Evolutionary conservation across 2,888 invertebrate species (phyloP).

Genomic region (Plagiodera versicolora): DNA sequence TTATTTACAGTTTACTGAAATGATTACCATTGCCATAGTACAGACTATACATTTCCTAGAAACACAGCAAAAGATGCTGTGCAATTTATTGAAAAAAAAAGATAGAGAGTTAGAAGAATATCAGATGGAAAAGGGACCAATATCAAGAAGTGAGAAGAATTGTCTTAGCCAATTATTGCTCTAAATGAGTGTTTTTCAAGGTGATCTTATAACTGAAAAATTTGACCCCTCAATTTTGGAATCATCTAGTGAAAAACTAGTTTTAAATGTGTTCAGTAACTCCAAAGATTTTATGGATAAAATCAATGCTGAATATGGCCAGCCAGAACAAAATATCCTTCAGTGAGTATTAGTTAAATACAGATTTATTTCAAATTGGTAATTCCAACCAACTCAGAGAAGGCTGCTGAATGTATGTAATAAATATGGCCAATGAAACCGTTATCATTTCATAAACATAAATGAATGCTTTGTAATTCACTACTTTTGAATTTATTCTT

Average conservation of each 20-base stretch:
- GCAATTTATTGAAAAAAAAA: conserved; percentile 56
- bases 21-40: conserved; percentile 50
- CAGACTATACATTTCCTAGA: conserved; percentile 56
- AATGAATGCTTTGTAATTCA: too few relatives aligned
- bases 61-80: conserved; percentile 54
- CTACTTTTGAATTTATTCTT: too few relatives aligned
- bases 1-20: conserved; percentile 38
- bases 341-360: conserved; percentile 26
- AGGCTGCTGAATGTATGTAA: too few relatives aligned
- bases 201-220: conserved; percentile 46
- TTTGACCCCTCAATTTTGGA: conserved; percentile 40
- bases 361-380: too few relatives aligned
- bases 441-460: too few relatives aligned
- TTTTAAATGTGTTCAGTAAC: conserved; percentile 40
- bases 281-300: conserved; percentile 35
- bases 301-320: conserved; percentile 38
- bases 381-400: too few relatives aligned
- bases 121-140: conserved; percentile 56
- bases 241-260: conserved; percentile 28
- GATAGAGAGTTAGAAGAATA: conserved; percentile 62
- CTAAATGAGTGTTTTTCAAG: conserved; percentile 37
- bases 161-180: neutral
- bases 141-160: conserved; percentile 54
- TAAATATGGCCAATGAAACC: too few relatives aligned
- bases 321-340: conserved; percentile 30